Percentiles rank a stretch among this genome's conserved stretches.
Evolutionary conservation across 2,888 invertebrate species (phyloP).

Genomic region (Xanthostigma xanthostigma): DNA sequence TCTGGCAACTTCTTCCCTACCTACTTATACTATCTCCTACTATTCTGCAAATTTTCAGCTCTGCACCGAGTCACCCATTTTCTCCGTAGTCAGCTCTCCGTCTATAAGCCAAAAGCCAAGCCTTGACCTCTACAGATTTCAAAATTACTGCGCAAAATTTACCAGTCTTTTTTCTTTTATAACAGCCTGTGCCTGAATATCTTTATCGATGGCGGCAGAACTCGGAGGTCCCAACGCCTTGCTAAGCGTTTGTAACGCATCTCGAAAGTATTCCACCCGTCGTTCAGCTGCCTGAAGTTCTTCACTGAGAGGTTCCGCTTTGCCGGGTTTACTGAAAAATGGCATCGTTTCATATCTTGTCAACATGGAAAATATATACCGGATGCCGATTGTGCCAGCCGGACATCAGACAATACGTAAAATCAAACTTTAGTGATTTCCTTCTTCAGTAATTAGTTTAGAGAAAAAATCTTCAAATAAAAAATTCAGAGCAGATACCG

Average conservation of each 20-base stretch:
- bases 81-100: background rate
- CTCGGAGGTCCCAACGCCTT: conserved; percentile 37
- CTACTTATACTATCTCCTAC: too few species aligned
- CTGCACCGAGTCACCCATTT: too few species aligned
- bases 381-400: too few species aligned
- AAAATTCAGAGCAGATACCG: too few species aligned
- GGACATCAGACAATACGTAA: too few species aligned
- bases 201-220: conserved; percentile 27
- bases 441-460: too few species aligned
- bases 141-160: conserved; percentile 12
- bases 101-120: background rate
- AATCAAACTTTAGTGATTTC: too few species aligned
- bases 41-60: too few species aligned
- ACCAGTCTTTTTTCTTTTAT: conserved; percentile 37
- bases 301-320: conserved; percentile 63
- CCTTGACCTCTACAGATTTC: background rate
- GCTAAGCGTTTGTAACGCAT: conserved; percentile 47
- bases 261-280: conserved; percentile 63
- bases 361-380: too few species aligned
- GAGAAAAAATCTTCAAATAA: too few species aligned
- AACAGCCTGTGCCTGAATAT: conserved; percentile 13
- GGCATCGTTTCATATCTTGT: background rate
- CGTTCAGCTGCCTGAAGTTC: conserved; percentile 70
- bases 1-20: too few species aligned
- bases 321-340: conserved; percentile 49